phyloP scores from a whole-genome alignment of 2,888 invertebrate species.

The Tinea semifulvella region DNA sequence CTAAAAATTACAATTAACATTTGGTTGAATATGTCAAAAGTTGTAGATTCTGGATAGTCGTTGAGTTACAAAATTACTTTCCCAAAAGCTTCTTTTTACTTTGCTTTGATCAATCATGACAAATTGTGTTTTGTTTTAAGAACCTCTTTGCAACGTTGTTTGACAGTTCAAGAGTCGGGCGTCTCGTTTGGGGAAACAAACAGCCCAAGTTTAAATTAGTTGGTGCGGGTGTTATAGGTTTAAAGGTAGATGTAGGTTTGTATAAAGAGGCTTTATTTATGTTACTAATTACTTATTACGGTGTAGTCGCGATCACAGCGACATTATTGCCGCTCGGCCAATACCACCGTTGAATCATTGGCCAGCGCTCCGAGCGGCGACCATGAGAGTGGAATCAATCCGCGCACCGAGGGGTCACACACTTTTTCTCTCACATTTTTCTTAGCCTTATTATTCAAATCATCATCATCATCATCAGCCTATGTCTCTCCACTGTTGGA shows the following conservation, averaged over 20 bases:
- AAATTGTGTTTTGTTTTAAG: constrained; percentile 57
- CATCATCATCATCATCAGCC: no score
- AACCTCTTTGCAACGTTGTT: constrained; percentile 43
- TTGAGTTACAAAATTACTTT: constrained; percentile 30
- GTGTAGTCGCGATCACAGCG: no score
- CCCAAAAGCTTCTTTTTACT: constrained; percentile 41
- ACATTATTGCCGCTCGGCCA: no score
- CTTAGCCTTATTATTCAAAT: no score
- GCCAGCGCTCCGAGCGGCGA: no score
- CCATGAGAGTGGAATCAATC: no score
- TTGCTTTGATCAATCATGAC: constrained; percentile 62
- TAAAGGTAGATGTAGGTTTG: neutral
- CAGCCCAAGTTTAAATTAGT: constrained; percentile 40
- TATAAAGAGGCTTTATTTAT: constrained; percentile 1
- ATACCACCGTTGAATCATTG: no score
- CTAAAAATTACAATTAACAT: constrained; percentile 20
- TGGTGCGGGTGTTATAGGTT: constrained; percentile 16
- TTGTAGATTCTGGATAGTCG: constrained; percentile 4
- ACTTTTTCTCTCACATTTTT: no score
- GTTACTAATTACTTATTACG: constrained; percentile 8
- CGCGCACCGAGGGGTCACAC: no score
- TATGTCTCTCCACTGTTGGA: no score
- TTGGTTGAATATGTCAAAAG: constrained; percentile 2
- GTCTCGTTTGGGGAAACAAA: constrained; percentile 39
- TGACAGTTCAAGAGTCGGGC: constrained; percentile 44